Conservation (phyloP, 2,113 vertebrate genomes). For the Agapornis roseicollis region DNA sequence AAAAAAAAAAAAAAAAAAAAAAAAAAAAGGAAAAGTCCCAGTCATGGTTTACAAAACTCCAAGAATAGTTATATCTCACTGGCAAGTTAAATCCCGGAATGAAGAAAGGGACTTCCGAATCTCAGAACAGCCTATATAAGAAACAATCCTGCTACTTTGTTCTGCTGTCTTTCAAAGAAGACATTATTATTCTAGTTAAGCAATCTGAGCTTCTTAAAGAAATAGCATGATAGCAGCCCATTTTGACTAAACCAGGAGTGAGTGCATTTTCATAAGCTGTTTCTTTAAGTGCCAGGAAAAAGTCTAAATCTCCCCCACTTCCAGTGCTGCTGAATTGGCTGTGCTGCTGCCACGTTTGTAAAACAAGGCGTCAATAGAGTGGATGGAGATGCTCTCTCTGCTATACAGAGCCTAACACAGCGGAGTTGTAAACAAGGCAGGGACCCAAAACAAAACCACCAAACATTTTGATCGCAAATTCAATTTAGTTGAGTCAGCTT, state of each 20-base stretch:
- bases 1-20: neutral
- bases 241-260: neutral
- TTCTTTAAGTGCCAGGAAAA: neutral
- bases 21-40: neutral
- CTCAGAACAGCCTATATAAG: neutral
- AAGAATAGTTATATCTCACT: neutral
- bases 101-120: neutral
- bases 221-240: neutral
- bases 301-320: neutral
- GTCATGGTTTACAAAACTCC: neutral
- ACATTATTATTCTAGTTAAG: neutral
- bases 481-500: neutral
- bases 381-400: neutral
- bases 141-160: neutral
- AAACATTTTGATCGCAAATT: constrained; percentile 32
- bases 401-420: neutral
- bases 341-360: neutral
- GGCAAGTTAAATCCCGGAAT: neutral
- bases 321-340: neutral
- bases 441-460: neutral
- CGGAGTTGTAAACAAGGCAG: neutral
- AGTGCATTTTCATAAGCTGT: neutral
- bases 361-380: neutral
- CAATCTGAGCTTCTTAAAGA: neutral
- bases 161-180: neutral